Evolutionary conservation across 2,888 invertebrate species (phyloP).

Genomic region (Agrotis clavis): DNA sequence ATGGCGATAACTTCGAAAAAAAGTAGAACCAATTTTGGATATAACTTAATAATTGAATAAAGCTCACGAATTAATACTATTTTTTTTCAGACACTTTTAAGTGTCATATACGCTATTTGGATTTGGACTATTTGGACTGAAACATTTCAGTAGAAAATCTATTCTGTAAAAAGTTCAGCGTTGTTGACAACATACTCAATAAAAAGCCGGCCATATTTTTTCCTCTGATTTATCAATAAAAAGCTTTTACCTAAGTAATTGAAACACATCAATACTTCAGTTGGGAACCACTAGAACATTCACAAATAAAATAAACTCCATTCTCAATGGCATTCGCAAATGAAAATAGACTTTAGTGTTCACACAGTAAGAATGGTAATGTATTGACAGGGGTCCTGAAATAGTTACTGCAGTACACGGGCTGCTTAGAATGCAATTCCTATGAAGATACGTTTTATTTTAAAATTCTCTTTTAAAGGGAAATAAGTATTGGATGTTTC

Average conservation of each 20-base stretch:
- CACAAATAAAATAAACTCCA: slow-evolving; percentile 55
- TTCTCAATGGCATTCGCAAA: slow-evolving; percentile 44
- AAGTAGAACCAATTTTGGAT: too few relatives aligned
- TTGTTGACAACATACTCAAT: slow-evolving; percentile 22
- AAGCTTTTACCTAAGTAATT: slow-evolving; percentile 60
- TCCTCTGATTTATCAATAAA: slow-evolving; percentile 32
- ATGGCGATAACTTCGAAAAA: too few relatives aligned
- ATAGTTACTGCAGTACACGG: slow-evolving; percentile 32
- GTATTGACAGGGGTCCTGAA: slow-evolving; percentile 34
- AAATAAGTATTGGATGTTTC: slow-evolving; percentile 6
- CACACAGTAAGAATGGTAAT: slow-evolving; percentile 54
- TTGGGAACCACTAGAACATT: slow-evolving; percentile 41
- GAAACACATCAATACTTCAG: slow-evolving; percentile 56
- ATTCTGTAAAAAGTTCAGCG: not conserved
- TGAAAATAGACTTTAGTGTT: slow-evolving; percentile 43
- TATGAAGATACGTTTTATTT: slow-evolving; percentile 36
- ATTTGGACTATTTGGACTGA: too few relatives aligned
- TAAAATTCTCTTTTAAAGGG: slow-evolving; percentile 39
- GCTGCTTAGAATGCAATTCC: slow-evolving; percentile 49
- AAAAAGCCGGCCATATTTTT: slow-evolving; percentile 12
- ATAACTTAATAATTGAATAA: too few relatives aligned
- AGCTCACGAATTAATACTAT: too few relatives aligned
- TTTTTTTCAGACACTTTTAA: too few relatives aligned
- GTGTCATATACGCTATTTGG: too few relatives aligned
- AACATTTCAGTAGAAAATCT: too few relatives aligned